A percentile compares a stretch with the other conserved stretches of the same genome.
Evolutionary conservation across 2,797 vertebrate genomes (phyloP).

Genomic region (Clarias fuscus): DNA sequence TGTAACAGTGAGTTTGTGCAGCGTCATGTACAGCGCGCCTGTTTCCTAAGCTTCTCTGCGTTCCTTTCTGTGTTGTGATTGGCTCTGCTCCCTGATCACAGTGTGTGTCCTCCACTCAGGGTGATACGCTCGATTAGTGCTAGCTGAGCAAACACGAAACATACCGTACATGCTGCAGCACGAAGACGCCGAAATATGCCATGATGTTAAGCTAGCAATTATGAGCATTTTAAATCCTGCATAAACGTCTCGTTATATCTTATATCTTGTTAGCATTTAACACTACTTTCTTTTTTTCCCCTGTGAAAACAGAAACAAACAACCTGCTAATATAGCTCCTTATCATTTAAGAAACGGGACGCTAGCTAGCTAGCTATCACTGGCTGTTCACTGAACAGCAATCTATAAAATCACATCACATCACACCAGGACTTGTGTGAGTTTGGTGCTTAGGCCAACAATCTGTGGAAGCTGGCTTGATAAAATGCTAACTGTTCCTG

Average conservation of each 20-base stretch:
- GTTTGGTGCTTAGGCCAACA: background rate
- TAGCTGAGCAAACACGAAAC: conserved; percentile 19
- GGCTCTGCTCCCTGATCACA: conserved; percentile 25
- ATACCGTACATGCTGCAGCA: conserved; percentile 14
- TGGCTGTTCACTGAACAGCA: background rate
- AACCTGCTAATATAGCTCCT: background rate
- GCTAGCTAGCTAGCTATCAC: background rate
- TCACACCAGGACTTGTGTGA: background rate
- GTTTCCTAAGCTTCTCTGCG: background rate
- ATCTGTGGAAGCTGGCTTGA: background rate
- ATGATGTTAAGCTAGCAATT: background rate
- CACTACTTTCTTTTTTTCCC: background rate
- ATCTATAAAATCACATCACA: background rate
- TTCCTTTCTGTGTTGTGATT: conserved; percentile 33
- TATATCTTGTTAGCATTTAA: background rate
- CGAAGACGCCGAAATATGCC: background rate
- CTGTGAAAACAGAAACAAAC: background rate
- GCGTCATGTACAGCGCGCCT: background rate
- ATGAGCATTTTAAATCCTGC: background rate
- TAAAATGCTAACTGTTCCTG: background rate
- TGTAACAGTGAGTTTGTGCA: background rate
- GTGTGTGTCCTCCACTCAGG: conserved; percentile 21
- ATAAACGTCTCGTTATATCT: background rate
- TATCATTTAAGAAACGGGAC: background rate
- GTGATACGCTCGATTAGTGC: conserved; percentile 1